These are phyloP conservation scores for Sepioteuthis lessoniana DNA, from an alignment of 2,888 invertebrate genomes.

Conservation along the genomic window DNA sequence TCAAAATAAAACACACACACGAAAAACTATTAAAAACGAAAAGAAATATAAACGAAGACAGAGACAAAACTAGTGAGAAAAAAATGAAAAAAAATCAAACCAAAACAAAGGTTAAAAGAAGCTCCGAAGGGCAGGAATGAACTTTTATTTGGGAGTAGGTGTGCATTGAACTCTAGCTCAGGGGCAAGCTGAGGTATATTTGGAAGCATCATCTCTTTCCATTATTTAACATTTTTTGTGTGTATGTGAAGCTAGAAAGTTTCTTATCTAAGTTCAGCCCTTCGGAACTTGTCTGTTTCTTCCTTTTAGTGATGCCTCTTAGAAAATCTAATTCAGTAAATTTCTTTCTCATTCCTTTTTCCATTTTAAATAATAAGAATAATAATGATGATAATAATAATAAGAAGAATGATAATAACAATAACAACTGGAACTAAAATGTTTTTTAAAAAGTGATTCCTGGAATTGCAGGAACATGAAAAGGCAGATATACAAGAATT, in stretches of 20 bases:
- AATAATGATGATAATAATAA: too few relatives aligned
- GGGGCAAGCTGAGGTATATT: not conserved
- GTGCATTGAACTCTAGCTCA: not conserved
- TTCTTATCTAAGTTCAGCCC: not conserved
- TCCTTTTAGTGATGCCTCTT: not conserved
- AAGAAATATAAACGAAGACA: not conserved
- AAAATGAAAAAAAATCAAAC: not conserved
- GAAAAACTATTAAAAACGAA: not conserved
- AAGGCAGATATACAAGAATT: not conserved
- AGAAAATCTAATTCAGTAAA: not conserved
- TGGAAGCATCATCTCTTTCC: not conserved
- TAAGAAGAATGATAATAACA: too few relatives aligned
- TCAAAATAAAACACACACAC: not conserved
- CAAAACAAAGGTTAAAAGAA: not conserved
- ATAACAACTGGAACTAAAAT: too few relatives aligned
- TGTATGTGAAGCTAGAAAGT: not conserved
- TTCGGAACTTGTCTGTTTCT: not conserved
- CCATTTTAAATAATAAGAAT: too few relatives aligned
- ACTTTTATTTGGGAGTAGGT: not conserved
- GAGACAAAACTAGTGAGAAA: not conserved
- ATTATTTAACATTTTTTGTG: not conserved
- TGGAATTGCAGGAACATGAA: not conserved
- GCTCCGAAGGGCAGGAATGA: not conserved
- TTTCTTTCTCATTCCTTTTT: too few relatives aligned
- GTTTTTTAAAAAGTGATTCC: not conserved